Evolutionary conservation across 2,113 vertebrate genomes (phyloP), one percentile per base, ranked within the genome.

Genomic region (Ia io): DNA sequence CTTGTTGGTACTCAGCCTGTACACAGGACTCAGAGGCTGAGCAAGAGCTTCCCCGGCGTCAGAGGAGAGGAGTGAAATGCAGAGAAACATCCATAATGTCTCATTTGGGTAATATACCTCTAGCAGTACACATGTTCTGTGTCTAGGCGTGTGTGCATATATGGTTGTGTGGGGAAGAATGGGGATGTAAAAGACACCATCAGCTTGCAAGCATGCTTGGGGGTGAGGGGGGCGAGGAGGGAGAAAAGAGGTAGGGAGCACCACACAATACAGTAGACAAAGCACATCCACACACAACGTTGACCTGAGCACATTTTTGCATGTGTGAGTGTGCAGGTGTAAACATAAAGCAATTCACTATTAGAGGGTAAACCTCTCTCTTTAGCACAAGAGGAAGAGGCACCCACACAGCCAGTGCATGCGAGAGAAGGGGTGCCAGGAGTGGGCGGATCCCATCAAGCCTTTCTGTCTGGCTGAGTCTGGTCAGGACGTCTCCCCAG

Each of bases 371-470:
- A 84, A 79, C n/a, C 6, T 18, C 0, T 17, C n/a, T 77, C 59
- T 44, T 23, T 17, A 44, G 16, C 0, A 11, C 17, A 20, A 44
- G 65, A 49, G 44, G 2, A n/a, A 79, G 18, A 59, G 17, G 11
- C 37, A 1, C 13, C 47, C 25, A 3, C 0, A 0, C 9, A 9
- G 30, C 47, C 37, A n/a, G 47, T 2, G 1, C 16, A 2, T 6
- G 7, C 40, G 61, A 9, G 25, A 23, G 13, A 17, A 10, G 0
- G 18, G 5, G 2, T 25, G 10, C 23, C 4, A 42, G n/a, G 25
- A 61, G n/a, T 6, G 28, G 25, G 56, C 63, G 0, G 61, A 82
- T 28, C 63, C 49, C 1, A 42, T 0, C 22, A 30, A 3, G 20
- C 40, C 20, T 80, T 65, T 42, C 28, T 9, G 3, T 6, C 23